These are phyloP conservation scores for Polymixis flavicincta DNA, from an alignment of 2,888 invertebrate species.

Conservation along the genomic window DNA sequence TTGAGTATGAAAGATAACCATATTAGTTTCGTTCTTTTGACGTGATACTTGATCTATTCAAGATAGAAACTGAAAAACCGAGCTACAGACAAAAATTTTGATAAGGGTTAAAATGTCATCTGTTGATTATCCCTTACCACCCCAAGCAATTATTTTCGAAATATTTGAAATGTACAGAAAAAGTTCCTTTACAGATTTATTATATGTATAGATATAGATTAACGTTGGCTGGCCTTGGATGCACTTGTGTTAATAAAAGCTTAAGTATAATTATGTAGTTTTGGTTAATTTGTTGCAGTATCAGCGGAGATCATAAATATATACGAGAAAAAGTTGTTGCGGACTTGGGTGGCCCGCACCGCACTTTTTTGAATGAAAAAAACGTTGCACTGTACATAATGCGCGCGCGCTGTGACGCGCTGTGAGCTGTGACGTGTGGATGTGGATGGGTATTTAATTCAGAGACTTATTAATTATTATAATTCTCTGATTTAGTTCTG, in stretches of 20 bases:
- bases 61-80: too few relatives aligned
- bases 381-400: background rate
- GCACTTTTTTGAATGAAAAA: background rate
- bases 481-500: background rate
- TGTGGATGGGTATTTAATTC: background rate
- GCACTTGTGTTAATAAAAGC: background rate
- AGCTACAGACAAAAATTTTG: too few relatives aligned
- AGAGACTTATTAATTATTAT: background rate
- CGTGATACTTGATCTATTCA: too few relatives aligned
- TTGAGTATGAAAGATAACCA: too few relatives aligned
- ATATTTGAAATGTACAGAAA: too few relatives aligned
- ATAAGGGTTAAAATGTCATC: too few relatives aligned
- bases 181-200: too few relatives aligned
- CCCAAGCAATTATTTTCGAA: too few relatives aligned
- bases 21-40: too few relatives aligned
- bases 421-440: background rate
- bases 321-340: background rate
- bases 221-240: background rate
- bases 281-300: background rate
- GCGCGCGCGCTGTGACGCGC: background rate
- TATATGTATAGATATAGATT: too few relatives aligned
- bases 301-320: background rate
- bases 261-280: background rate
- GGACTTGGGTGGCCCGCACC: background rate
- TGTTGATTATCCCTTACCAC: too few relatives aligned